Percentiles rank a stretch among this genome's conserved stretches.
These are phyloP conservation scores for Tetramorium parvispinum DNA, from an alignment of 1,140 invertebrate species.

Conservation along the genomic window DNA sequence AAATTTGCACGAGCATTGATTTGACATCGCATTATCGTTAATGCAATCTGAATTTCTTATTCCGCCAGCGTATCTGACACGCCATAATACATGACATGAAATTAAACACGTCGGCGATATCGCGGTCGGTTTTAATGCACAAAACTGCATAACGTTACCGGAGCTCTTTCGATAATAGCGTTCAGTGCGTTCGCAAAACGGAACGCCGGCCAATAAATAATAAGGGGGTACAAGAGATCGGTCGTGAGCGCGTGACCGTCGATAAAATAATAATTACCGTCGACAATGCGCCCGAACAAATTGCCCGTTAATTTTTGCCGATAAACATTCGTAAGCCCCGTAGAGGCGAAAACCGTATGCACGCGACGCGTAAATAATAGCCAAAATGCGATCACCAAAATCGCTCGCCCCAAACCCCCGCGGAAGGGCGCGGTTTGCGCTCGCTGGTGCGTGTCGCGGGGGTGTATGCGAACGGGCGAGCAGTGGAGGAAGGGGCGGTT, in stretches of 20 bases:
- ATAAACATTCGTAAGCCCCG: conserved; percentile 82
- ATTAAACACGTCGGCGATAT: conserved; percentile 49
- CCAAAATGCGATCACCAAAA: conserved; percentile 78
- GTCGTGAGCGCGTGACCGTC: conserved; percentile 71
- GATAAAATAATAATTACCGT: conserved; percentile 83
- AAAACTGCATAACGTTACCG: conserved; percentile 49
- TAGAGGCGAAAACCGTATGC: conserved; percentile 78
- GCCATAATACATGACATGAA: conserved; percentile 13
- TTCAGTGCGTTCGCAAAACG: conserved; percentile 51
- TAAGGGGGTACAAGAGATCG: conserved; percentile 65
- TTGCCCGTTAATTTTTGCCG: conserved; percentile 84
- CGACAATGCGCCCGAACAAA: conserved; percentile 80
- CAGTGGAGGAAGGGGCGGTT: conserved; percentile 65
- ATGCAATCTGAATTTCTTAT: conserved; percentile 37
- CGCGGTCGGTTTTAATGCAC: conserved; percentile 55
- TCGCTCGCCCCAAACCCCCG: conserved; percentile 22
- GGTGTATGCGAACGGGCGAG: conserved; percentile 29
- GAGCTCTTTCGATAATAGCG: conserved; percentile 59
- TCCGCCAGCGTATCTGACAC: conserved; percentile 11
- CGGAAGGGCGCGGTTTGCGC: conserved; percentile 15
- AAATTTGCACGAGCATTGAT: not conserved
- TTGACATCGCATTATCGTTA: not conserved
- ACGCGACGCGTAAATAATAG: conserved; percentile 79
- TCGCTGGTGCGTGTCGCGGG: not conserved
- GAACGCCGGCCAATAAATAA: conserved; percentile 68